Conservation (phyloP, 37 sponge, comb jelly and placozoan species). For the Eunapius fragilis region DNA sequence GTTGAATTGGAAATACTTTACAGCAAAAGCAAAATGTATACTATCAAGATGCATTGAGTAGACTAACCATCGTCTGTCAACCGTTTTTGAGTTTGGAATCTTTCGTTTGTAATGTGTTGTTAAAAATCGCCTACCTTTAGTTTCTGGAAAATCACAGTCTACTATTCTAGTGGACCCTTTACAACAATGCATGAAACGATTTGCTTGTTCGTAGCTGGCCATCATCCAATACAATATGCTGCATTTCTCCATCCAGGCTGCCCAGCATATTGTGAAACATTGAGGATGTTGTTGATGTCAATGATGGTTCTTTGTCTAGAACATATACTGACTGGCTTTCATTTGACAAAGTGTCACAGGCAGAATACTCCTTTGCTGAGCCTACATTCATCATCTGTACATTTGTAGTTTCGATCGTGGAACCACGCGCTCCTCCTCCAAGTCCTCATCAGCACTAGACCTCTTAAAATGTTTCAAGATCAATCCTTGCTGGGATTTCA, state of each 20-base stretch:
- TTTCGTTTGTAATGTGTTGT: not conserved
- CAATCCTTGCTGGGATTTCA: not conserved
- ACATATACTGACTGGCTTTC: not conserved
- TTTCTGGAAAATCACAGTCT: not conserved
- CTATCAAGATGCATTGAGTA: not conserved
- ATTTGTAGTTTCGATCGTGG: not conserved
- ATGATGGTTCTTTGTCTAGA: not conserved
- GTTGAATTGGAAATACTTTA: not conserved
- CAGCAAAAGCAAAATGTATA: constrained; percentile 3
- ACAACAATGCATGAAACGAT: not conserved
- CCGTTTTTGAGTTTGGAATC: not conserved
- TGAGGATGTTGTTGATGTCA: not conserved
- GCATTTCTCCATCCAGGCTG: not conserved
- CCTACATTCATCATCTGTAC: not conserved
- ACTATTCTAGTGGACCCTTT: not conserved
- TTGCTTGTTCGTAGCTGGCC: not conserved
- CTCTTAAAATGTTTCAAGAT: not conserved
- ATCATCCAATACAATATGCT: not conserved
- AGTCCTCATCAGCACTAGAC: not conserved
- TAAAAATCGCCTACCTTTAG: constrained; percentile 8
- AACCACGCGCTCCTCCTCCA: not conserved
- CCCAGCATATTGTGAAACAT: not conserved
- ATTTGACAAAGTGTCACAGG: not conserved
- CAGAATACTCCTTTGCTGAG: not conserved
- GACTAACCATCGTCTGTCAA: constrained; percentile 4